phyloP scores from a whole-genome alignment of 2,113 vertebrate genomes.

The Philantomba maxwellii region DNA sequence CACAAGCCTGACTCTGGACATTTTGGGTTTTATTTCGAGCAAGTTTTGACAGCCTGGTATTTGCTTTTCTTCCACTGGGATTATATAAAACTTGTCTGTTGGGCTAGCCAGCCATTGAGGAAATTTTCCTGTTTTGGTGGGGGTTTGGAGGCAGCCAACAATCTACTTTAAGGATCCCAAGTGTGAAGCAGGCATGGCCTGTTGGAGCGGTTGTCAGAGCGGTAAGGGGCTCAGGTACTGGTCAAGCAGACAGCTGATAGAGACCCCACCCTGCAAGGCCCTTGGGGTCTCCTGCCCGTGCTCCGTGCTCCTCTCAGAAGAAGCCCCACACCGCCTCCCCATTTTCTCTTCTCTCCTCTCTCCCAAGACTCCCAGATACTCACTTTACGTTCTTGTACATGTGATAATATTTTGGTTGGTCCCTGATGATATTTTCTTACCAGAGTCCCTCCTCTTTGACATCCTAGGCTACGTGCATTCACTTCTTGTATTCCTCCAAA shows the following conservation, averaged over 20 bases:
- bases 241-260: not conserved
- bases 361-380: not conserved
- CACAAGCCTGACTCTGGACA: not conserved
- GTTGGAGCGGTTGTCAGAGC: not conserved
- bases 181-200: not conserved
- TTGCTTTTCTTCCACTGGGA: constrained; percentile 24
- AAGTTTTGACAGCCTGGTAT: not conserved
- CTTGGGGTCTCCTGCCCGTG: not conserved
- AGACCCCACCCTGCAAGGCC: not conserved
- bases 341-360: not conserved
- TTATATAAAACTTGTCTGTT: not conserved
- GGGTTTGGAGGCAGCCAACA: not conserved
- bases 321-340: not conserved
- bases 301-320: not conserved
- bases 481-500: not conserved
- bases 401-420: not conserved
- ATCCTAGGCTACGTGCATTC: not conserved
- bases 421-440: not conserved
- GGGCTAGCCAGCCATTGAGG: not conserved
- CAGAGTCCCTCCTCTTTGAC: not conserved
- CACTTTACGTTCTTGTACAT: not conserved
- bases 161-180: not conserved
- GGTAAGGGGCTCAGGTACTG: not conserved
- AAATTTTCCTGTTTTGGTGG: not conserved
- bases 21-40: not conserved